Conservation (phyloP, 2,797 vertebrate genomes). For the Cyclura pinguis region DNA sequence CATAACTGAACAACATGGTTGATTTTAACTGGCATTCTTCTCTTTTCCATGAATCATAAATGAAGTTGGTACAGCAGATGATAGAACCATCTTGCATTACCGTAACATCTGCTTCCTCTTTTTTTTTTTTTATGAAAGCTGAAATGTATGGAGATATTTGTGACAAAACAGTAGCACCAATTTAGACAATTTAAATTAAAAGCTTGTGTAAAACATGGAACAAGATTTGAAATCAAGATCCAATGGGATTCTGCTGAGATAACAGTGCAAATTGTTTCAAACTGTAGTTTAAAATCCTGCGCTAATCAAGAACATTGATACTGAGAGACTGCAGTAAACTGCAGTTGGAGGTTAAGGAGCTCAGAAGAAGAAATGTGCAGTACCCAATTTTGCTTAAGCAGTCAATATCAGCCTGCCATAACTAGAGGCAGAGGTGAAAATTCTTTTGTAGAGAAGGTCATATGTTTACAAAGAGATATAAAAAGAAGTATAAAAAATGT, state of each 20-base stretch:
- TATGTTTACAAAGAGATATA: neutral
- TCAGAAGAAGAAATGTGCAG: neutral
- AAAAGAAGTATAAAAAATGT: neutral
- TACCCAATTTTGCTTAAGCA: neutral
- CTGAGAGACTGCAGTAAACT: neutral
- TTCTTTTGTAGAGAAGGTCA: neutral
- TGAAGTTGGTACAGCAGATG: neutral
- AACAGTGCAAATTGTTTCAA: neutral
- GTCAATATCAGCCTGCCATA: neutral
- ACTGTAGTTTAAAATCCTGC: neutral
- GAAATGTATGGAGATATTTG: conserved; percentile 23
- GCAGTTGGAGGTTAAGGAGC: conserved; percentile 2
- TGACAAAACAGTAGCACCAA: neutral
- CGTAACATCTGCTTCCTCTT: conserved; percentile 3
- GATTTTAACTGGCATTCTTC: neutral
- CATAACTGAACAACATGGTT: neutral
- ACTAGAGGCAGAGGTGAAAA: neutral
- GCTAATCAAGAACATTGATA: neutral
- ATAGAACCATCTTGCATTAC: conserved; percentile 9
- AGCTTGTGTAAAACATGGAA: neutral
- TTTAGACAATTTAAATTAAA: conserved; percentile 33
- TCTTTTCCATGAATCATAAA: conserved; percentile 3
- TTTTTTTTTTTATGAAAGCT: neutral
- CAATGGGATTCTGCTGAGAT: neutral
- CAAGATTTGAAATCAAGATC: neutral